Evolutionary conservation across 2,113 vertebrate species (phyloP), one percentile per base, ranked within the genome.

Genomic region (Pachyramphus minor): DNA sequence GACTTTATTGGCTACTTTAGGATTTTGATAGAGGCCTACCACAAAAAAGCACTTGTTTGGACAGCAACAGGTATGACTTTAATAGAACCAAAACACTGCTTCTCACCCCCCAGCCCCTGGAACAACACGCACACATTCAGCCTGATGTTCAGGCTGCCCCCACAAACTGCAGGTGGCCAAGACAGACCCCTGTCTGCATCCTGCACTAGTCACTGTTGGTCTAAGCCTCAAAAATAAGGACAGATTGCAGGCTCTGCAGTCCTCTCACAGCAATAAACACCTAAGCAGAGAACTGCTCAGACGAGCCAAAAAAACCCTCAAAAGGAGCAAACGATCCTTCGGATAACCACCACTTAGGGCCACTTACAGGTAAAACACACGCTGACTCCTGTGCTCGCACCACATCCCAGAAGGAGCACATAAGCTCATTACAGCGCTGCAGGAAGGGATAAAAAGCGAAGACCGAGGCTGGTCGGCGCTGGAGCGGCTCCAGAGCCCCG

Each of bases 341-440:
- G n/a, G 92, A 37, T 39, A 79, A 69, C 30, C 16, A 1, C 52
- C 45, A 11, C 66, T 60, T 21, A 69, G 77, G 86, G 68, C 92
- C 75, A 37, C 80, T 94, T 27, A n/a, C 58, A 95, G 84, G 93
- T 91, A 76, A 80, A 90, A 80, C 9, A 68, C 1, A 47, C 50
- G 8, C 74, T 27, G 87, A 45, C 75, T 91, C 24, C 80, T 58
- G 75, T 0, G 50, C 95, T 79, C 25, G 53, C 45, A 19, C 41
- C 24, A 24, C 84, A 82, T 84, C 94, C 83, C 89, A 68, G 78
- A 53, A 94, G 78, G 49, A 87, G 87, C 67, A 27, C 75, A 85
- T 95, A 95, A 96, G 96, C 94, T 96, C 93, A 56, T 97, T 95
- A 95, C 56, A 19, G 19, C 31, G 8, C 84, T 94, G 81, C 74